A percentile compares a stretch with the other conserved stretches of the same genome.
These are phyloP conservation scores for Ianthella basta DNA, from an alignment of 37 sponge, comb jelly and placozoan genomes.

Conservation along the genomic window DNA sequence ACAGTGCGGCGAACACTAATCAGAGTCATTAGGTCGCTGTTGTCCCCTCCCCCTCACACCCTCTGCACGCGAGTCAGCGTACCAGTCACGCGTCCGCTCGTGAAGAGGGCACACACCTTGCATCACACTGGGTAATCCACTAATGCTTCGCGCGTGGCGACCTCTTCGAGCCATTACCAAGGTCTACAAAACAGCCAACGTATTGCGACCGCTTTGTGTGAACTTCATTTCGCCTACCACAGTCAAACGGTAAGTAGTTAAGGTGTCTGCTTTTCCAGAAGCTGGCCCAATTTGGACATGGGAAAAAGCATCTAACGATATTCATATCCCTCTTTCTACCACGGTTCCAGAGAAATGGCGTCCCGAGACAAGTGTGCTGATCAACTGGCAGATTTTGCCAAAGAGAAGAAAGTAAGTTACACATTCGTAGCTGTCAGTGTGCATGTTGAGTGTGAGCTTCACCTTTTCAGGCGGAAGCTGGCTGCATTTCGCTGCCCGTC, in stretches of 20 bases:
- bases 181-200: not conserved
- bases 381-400: slow-evolving; percentile 70
- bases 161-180: not conserved
- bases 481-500: not conserved
- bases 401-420: slow-evolving; percentile 52
- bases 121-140: too few species aligned
- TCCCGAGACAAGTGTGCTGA: slow-evolving; percentile 48
- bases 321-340: too few species aligned
- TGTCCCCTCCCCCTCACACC: too few species aligned
- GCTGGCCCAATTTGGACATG: not conserved
- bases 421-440: not conserved
- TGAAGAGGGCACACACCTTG: too few species aligned
- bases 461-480: not conserved
- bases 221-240: not conserved
- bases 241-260: not conserved
- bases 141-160: too few species aligned
- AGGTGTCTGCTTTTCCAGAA: not conserved
- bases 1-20: too few species aligned
- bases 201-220: not conserved
- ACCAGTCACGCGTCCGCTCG: too few species aligned
- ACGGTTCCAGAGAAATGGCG: slow-evolving; percentile 35
- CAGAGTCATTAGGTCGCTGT: too few species aligned
- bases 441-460: not conserved
- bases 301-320: too few species aligned
- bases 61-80: too few species aligned